These are phyloP conservation scores for Orthonevra nobilis DNA, from an alignment of 2,888 invertebrate species.

Conservation along the genomic window DNA sequence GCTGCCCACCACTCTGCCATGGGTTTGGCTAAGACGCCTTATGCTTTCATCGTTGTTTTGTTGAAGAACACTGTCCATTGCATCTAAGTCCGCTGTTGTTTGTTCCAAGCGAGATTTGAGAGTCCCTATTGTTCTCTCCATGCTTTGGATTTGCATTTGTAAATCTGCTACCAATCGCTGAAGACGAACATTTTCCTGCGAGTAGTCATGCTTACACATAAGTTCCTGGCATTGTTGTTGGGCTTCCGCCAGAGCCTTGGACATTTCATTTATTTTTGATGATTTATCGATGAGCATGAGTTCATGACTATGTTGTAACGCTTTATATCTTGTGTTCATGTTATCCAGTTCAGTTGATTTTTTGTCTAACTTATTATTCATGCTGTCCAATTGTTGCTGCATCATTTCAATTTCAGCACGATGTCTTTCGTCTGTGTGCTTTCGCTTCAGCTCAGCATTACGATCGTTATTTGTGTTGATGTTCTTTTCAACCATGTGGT, in stretches of 20 bases:
- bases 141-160: constrained; percentile 75
- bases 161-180: constrained; percentile 75
- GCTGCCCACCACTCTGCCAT: constrained; percentile 73
- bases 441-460: constrained; percentile 77
- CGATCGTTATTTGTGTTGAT: constrained; percentile 76
- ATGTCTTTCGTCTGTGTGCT: constrained; percentile 81
- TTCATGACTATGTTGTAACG: constrained; percentile 83
- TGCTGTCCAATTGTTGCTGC: constrained; percentile 80
- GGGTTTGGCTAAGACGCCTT: constrained; percentile 72
- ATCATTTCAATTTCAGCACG: constrained; percentile 80
- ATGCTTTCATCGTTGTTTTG: constrained; percentile 76
- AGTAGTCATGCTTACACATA: constrained; percentile 74
- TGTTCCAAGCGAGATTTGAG: constrained; percentile 76
- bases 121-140: constrained; percentile 76
- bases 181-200: constrained; percentile 75
- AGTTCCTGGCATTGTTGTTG: constrained; percentile 81
- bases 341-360: constrained; percentile 82
- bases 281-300: constrained; percentile 84
- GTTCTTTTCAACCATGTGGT: constrained; percentile 78
- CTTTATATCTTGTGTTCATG: constrained; percentile 82
- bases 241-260: constrained; percentile 83
- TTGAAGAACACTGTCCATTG: constrained; percentile 77
- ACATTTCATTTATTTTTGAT: constrained; percentile 84
- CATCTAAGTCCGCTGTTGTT: constrained; percentile 77
- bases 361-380: constrained; percentile 79